Evolutionary conservation across 2,113 vertebrate genomes (phyloP).

Genomic region (Parus major): DNA sequence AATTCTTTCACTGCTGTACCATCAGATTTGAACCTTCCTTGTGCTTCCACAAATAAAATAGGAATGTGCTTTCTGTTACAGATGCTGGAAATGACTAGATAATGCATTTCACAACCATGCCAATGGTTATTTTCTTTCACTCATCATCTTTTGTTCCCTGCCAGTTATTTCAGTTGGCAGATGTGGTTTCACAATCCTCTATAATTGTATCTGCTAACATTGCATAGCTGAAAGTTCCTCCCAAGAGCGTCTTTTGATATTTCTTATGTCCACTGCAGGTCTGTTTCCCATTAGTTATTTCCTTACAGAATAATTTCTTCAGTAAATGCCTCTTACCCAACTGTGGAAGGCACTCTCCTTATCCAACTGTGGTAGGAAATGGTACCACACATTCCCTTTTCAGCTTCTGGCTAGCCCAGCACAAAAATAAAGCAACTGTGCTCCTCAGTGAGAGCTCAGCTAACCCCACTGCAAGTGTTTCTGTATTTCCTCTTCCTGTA

Average conservation of each 20-base stretch:
- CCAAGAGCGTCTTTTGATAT: conserved; percentile 43
- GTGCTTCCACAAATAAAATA: conserved; percentile 15
- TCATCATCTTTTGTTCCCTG: conserved; percentile 62
- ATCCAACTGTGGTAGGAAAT: not conserved
- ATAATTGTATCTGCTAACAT: conserved; percentile 44
- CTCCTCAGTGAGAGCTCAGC: not conserved
- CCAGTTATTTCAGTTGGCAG: conserved; percentile 65
- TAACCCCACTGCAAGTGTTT: not conserved
- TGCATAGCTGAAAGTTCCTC: conserved; percentile 41
- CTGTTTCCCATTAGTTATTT: conserved; percentile 56
- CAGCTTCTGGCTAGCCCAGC: not conserved
- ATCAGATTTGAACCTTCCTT: not conserved
- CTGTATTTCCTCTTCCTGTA: not conserved
- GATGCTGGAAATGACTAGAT: conserved; percentile 48
- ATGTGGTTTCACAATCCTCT: conserved; percentile 55
- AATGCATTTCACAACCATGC: conserved; percentile 51
- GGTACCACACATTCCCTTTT: not conserved
- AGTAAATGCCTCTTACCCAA: conserved; percentile 24
- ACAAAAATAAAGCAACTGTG: conserved; percentile 3
- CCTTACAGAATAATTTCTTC: conserved; percentile 53
- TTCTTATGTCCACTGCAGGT: conserved; percentile 51
- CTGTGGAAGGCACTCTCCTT: conserved; percentile 23
- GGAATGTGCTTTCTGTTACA: conserved; percentile 7
- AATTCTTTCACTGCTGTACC: not conserved
- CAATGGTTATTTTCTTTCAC: conserved; percentile 64